Evolutionary conservation across 2,113 vertebrate genomes (phyloP).

Genomic region (Brachionichthys hirsutus): DNA sequence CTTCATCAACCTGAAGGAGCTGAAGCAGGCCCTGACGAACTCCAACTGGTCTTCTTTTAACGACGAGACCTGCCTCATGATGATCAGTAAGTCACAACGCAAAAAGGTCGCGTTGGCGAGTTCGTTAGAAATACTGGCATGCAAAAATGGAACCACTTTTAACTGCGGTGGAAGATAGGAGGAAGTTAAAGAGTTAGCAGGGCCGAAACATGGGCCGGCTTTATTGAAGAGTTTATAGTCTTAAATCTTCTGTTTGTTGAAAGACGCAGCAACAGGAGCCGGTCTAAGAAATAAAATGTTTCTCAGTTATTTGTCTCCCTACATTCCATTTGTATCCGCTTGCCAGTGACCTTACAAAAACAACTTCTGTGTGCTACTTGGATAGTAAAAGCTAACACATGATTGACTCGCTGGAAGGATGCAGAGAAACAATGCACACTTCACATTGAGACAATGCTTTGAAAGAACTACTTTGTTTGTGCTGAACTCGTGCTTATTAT

Average conservation of each 20-base stretch:
- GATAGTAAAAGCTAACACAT: not conserved
- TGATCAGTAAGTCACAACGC: constrained; percentile 88
- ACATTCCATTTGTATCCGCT: constrained; percentile 40
- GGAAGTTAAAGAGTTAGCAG: not conserved
- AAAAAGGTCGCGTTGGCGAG: not conserved
- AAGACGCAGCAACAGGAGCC: constrained; percentile 5
- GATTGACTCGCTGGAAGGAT: not conserved
- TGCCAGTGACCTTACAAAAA: constrained; percentile 19
- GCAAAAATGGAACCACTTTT: not conserved
- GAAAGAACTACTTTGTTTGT: not conserved
- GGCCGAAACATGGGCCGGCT: not conserved
- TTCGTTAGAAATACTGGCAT: not conserved
- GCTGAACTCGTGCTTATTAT: constrained; percentile 8
- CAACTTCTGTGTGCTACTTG: constrained; percentile 16
- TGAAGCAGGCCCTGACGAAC: constrained; percentile 93
- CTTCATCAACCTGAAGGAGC: constrained; percentile 88
- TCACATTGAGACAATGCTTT: not conserved
- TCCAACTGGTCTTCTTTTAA: constrained; percentile 93
- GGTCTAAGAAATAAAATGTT: not conserved
- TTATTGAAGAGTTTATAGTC: not conserved
- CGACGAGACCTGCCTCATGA: constrained; percentile 92
- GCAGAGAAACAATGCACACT: not conserved
- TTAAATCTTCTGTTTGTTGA: constrained; percentile 1
- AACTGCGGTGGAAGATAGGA: not conserved
- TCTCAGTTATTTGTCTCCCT: constrained; percentile 7